Percentiles rank a stretch among this genome's conserved stretches.
phyloP scores from a whole-genome alignment of 2,113 vertebrate genomes.

The Phodopus roborovskii region DNA sequence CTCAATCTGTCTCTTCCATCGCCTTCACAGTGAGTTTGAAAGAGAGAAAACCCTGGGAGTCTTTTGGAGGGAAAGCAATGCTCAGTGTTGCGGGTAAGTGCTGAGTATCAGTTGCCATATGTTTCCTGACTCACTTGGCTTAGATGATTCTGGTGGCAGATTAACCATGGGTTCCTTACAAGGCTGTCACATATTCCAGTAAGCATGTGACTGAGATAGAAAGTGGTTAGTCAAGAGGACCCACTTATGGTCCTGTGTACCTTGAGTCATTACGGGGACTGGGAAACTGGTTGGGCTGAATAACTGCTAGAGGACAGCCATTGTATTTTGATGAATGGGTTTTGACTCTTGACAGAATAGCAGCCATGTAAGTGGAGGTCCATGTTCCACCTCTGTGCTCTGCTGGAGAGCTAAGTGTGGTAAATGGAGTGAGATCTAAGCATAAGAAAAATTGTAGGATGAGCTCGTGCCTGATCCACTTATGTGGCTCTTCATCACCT shows the following conservation, averaged over 20 bases:
- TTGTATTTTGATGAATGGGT: background rate
- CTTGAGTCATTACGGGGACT: background rate
- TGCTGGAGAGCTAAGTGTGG: fast-evolving
- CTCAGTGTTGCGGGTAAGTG: background rate
- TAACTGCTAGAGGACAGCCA: background rate
- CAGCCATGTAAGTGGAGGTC: fast-evolving
- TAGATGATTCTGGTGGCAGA: fast-evolving
- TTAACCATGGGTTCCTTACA: background rate
- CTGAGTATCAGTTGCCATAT: fast-evolving
- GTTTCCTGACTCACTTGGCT: background rate
- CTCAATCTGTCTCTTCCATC: background rate
- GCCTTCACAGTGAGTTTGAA: background rate
- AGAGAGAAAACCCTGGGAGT: too few species aligned
- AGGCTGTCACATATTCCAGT: background rate
- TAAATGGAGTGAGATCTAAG: background rate
- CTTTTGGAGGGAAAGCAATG: background rate
- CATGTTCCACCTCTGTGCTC: background rate
- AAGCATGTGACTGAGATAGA: background rate
- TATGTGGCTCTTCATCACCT: background rate
- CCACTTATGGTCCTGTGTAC: background rate
- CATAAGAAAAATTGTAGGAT: background rate
- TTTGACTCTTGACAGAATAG: background rate
- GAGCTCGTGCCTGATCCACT: background rate
- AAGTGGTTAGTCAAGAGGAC: background rate
- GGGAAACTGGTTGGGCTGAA: background rate